Base-by-base conservation (phyloP, 2,797 vertebrate species). In the Mus spretus region DNA sequence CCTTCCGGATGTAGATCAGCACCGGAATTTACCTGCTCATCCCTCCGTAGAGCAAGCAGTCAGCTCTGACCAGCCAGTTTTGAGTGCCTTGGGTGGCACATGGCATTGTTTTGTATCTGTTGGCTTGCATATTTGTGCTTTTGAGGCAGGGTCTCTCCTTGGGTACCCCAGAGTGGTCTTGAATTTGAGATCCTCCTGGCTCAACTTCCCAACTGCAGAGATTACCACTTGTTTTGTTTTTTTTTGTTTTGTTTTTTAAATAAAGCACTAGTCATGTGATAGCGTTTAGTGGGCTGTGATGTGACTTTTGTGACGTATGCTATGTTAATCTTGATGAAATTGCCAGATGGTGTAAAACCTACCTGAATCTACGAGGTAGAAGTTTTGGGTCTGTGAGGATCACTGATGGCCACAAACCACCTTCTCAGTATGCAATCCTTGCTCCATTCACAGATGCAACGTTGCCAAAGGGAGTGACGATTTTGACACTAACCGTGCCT, bases 1-100 rank as follows among this genome's bases (percentile, higher is more conserved):
- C 85, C 97, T 86, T 96, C 97, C 94, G 94, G 95, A 93, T 93
- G 93, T 95, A 74, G 91, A 72, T 92, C 7, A 72, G 78, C 92
- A 75, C 96, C 96, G 91, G 74, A 88, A 87, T 0, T 0, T 40
- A n/a, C 72, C 37, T 85, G 94, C 97, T 97, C 89, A 37, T 86
- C 94, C n/a, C 81, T 89, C 10, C 7, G 1, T 96, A 96, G 94
- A 65, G 92, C 34, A n/a, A 65, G 93, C n/a, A n/a, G 82, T 98
- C 95, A 55, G 80, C 2, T 88, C 20, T 78, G 59, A 86, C 57
- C 75, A 37, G 85, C 6, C 26, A 59, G 88, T 93, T 93, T 83
- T 94, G 92, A 75, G 86, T 96, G 91, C 79, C 81, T 83, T 55
- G 26, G 83, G 31, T 89, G 61, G 59, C 31, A 8, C 11, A 37